Conservation (phyloP, 2,113 vertebrate genomes). For the Chinchilla lanigera region DNA sequence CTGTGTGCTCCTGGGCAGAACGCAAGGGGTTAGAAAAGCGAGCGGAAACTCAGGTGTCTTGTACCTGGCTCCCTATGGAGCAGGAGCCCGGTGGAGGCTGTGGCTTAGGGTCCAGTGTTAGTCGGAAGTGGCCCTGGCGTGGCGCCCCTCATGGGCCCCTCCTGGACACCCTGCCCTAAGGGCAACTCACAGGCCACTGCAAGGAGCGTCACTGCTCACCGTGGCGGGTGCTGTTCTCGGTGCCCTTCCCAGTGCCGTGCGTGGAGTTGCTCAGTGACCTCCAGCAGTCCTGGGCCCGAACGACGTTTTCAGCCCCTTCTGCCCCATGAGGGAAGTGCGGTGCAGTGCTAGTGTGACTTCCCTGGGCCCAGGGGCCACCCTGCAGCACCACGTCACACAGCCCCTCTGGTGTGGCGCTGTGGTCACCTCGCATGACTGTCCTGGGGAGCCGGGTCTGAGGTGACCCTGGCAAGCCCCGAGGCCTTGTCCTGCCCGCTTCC, state of each 20-base stretch:
- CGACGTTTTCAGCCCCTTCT: rapidly evolving
- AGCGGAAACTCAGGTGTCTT: not conserved
- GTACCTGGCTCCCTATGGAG: not conserved
- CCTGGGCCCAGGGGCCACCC: not conserved
- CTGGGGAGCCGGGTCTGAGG: not conserved
- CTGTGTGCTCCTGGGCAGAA: not conserved
- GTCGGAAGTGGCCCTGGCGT: not conserved
- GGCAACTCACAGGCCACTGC: not conserved
- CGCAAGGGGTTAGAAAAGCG: not conserved
- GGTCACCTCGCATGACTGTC: rapidly evolving
- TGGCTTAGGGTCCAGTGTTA: not conserved
- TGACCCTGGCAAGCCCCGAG: not conserved
- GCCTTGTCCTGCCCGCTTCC: too few species aligned
- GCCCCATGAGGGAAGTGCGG: not conserved
- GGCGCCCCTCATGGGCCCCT: not conserved
- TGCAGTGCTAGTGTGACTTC: not conserved
- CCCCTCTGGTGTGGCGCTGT: not conserved
- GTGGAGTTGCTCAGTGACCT: not conserved
- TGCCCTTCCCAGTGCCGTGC: rapidly evolving
- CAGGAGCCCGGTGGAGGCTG: not conserved
- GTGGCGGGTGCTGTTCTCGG: rapidly evolving
- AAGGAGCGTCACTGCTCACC: too few species aligned
- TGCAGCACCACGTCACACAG: rapidly evolving
- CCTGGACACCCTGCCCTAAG: not conserved
- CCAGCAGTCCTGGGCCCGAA: not conserved